phyloP scores from a whole-genome alignment of 2,113 vertebrate genomes.

The Ophiodon elongatus region DNA sequence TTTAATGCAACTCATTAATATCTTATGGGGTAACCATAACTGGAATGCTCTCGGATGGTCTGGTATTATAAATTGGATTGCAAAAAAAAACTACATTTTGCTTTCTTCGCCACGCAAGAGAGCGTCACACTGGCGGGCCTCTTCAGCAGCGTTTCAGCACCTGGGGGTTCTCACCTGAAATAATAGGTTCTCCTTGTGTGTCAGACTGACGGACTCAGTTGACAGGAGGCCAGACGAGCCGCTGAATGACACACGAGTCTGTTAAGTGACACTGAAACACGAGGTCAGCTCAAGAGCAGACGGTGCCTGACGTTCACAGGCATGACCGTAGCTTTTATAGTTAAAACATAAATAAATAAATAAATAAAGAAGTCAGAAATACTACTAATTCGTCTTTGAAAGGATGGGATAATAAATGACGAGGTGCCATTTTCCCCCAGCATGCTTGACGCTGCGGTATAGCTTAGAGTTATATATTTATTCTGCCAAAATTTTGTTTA shows the following conservation, averaged over 20 bases:
- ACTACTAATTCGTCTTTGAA: neutral
- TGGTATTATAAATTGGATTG: neutral
- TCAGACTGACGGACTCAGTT: slow-evolving; percentile 41
- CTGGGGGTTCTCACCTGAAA: neutral
- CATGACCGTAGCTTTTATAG: neutral
- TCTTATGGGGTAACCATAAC: neutral
- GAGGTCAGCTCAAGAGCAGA: slow-evolving; percentile 27
- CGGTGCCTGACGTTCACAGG: slow-evolving; percentile 23
- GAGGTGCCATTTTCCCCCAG: slow-evolving; percentile 8
- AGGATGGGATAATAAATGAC: slow-evolving; percentile 25
- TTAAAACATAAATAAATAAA: no score
- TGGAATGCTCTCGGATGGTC: slow-evolving; percentile 5
- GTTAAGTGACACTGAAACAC: slow-evolving; percentile 11
- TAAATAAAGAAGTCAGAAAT: neutral
- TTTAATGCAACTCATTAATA: slow-evolving; percentile 9
- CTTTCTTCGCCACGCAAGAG: neutral
- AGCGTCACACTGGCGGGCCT: neutral
- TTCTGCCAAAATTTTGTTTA: neutral
- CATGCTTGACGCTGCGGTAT: neutral
- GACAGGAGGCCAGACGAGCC: slow-evolving; percentile 47
- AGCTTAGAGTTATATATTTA: no score
- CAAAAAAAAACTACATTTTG: neutral
- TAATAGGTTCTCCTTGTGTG: neutral
- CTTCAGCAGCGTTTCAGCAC: neutral
- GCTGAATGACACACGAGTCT: slow-evolving; percentile 68